Base-by-base conservation (phyloP, 2,888 invertebrate species). In the Drosophila prostipennis region DNA sequence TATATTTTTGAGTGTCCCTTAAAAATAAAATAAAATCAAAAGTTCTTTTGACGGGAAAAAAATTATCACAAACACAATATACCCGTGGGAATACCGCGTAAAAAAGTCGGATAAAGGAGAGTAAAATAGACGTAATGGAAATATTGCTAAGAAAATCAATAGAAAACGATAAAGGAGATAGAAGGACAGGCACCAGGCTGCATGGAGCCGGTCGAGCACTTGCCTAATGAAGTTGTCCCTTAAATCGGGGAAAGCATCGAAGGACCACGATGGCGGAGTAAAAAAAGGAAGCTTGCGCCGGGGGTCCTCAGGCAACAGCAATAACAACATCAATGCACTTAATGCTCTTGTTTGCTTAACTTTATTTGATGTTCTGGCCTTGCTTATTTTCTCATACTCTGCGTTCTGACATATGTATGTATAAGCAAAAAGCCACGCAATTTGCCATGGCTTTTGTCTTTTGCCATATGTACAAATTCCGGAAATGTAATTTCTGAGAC, bases 311-410 rank as follows among this genome's bases (percentile, higher is more conserved):
- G 61, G 45, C 39, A 55, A 54, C 60, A 26, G 32, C 39, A 53
- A 52, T 23, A 69, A 67, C 67, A 80, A 78, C 82, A 77, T 63
- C 60, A 63, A 75, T 80, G 83, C 79, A 78, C 78, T 86, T 79
- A 83, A 85, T 79, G 72, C 74, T 63, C 72, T 75, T 81, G 79
- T 86, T 81, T 83, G 71, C 69, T 74, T 76, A 78, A 83, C 78
- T 79, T 81, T 76, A 81, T 78, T 82, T 79, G 74, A 75, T 75
- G 78, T 79, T 73, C 70, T 71, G 73, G 70, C 59, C 48, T 65
- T 60, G 48, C 26, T 48, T 58, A 48, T 36, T 58, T 63, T 48
- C 36, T 10, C 26, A 10, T 29, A 26, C 40, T 26, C 26, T 16
- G 23, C 5, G 7, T n/a, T n/a, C 1, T 23, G 26, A 16, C 26